Percentiles rank a stretch among this genome's conserved stretches.
These are phyloP conservation scores for Sebastes oblongus DNA, from an alignment of 2,797 vertebrate species.

Conservation along the genomic window DNA sequence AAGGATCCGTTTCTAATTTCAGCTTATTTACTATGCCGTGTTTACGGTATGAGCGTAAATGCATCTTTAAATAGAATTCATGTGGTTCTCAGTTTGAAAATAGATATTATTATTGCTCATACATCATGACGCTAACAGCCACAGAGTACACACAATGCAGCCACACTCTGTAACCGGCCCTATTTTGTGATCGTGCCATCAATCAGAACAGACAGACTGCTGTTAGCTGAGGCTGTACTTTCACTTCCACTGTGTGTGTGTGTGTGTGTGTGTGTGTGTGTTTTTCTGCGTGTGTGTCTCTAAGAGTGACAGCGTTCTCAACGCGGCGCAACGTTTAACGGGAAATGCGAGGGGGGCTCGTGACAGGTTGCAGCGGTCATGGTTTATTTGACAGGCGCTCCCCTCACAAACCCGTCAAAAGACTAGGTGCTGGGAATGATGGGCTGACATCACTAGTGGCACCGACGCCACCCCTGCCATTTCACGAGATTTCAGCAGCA, in stretches of 20 bases:
- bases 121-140: slow-evolving; percentile 18
- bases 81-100: slow-evolving; percentile 7
- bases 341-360: slow-evolving; percentile 29
- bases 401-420: slow-evolving; percentile 17
- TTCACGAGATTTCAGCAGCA: slow-evolving; percentile 1
- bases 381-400: slow-evolving; percentile 69
- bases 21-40: slow-evolving; percentile 24
- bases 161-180: slow-evolving; percentile 2
- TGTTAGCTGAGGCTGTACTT: slow-evolving; percentile 33
- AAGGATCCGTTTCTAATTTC: slow-evolving; percentile 34
- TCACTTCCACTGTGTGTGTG: not conserved
- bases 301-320: slow-evolving; percentile 59
- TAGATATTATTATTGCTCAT: not conserved
- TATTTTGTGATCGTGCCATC: slow-evolving; percentile 45
- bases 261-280: not conserved
- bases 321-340: slow-evolving; percentile 54
- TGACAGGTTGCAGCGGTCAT: slow-evolving; percentile 70
- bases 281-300: slow-evolving; percentile 11
- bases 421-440: slow-evolving; percentile 24
- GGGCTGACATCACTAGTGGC: slow-evolving; percentile 12
- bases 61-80: slow-evolving; percentile 25
- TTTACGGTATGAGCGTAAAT: not conserved
- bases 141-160: not conserved
- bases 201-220: slow-evolving; percentile 39
- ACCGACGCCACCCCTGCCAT: not conserved